A percentile compares a stretch with the other conserved stretches of the same genome.
phyloP scores from a whole-genome alignment of 2,797 vertebrate genomes.

The Eospalax fontanierii region DNA sequence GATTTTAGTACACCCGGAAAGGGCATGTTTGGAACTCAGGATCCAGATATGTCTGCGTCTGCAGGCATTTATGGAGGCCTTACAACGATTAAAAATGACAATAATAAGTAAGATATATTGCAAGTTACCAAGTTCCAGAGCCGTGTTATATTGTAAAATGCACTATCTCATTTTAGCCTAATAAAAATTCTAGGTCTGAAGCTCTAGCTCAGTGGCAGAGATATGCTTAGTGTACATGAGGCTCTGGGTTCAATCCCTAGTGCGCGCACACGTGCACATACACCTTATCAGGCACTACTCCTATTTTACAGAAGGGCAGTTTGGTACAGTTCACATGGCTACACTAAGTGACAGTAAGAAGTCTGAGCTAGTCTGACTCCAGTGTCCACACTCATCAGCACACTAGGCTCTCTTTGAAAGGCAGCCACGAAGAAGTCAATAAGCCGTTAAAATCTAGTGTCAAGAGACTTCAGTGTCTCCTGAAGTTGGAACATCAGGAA shows the following conservation, averaged over 20 bases:
- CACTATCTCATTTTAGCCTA: neutral
- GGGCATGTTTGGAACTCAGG: neutral
- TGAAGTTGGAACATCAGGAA: neutral
- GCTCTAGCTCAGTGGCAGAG: neutral
- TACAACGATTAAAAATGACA: neutral
- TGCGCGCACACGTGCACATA: neutral
- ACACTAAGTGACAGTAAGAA: neutral
- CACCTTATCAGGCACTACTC: neutral
- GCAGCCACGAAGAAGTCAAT: neutral
- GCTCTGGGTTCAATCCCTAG: neutral
- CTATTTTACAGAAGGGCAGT: neutral
- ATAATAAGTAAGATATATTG: neutral
- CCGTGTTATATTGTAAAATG: neutral
- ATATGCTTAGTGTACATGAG: neutral
- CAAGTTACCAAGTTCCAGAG: neutral
- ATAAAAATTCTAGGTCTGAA: neutral
- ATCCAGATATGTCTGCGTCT: neutral
- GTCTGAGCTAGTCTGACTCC: neutral
- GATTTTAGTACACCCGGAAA: neutral
- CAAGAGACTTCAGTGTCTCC: neutral
- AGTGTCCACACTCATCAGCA: neutral
- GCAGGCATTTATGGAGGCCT: neutral
- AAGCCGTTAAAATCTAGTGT: neutral
- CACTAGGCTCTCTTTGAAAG: neutral
- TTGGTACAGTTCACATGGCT: rapidly evolving